phyloP scores from a whole-genome alignment of 2,113 vertebrate genomes.

The Manacus vitellinus region DNA sequence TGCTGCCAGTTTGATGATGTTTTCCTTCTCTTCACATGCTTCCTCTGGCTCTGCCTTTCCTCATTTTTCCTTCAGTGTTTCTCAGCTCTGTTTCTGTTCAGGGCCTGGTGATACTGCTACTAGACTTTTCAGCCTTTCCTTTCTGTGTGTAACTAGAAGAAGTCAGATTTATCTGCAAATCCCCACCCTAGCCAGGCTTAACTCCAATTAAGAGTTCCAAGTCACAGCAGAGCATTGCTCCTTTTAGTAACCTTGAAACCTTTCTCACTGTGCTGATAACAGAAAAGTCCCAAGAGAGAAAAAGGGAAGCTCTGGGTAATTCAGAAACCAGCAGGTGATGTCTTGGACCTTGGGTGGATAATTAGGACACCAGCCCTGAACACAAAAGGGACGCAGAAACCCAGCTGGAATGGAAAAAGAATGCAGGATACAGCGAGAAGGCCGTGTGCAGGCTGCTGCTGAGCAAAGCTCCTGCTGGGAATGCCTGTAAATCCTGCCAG shows the following conservation, averaged over 20 bases:
- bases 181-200: neutral
- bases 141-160: neutral
- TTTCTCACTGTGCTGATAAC: neutral
- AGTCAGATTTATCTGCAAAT: neutral
- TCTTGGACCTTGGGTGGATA: neutral
- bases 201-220: neutral
- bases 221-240: neutral
- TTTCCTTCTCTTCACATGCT: neutral
- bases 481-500: neutral
- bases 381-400: neutral
- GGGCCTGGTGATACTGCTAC: neutral
- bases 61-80: neutral
- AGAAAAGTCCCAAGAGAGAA: neutral
- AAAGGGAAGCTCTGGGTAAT: neutral
- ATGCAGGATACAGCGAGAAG: neutral
- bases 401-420: neutral
- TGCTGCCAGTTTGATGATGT: neutral
- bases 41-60: neutral
- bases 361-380: neutral
- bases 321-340: constrained; percentile 21
- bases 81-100: neutral
- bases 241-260: constrained; percentile 13
- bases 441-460: neutral
- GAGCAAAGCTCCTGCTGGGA: neutral
- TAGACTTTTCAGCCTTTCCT: neutral